Percentiles rank a stretch among this genome's conserved stretches.
These are phyloP conservation scores for Machaerirhynchus nigripectus DNA, from an alignment of 2,113 vertebrate species.

Conservation along the genomic window DNA sequence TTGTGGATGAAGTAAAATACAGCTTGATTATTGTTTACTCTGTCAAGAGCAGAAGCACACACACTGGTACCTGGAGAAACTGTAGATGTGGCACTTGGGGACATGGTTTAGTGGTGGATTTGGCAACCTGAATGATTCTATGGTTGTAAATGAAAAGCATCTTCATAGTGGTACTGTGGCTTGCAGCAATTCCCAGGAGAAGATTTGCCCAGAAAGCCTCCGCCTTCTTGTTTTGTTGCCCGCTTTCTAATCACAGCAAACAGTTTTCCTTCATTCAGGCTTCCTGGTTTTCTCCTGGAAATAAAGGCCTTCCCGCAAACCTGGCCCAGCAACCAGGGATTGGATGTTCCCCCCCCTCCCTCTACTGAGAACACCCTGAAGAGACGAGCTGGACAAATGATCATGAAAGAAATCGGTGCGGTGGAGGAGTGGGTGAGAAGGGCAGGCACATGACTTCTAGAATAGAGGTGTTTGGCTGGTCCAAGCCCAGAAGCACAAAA, in stretches of 20 bases:
- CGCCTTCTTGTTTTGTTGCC: neutral
- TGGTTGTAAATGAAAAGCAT: neutral
- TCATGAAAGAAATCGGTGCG: accelerated
- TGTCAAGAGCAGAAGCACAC: neutral
- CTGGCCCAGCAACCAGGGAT: neutral
- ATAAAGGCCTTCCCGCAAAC: neutral
- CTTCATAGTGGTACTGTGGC: neutral
- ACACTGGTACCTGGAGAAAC: neutral
- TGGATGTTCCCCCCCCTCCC: neutral
- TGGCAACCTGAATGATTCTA: neutral
- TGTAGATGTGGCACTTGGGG: neutral
- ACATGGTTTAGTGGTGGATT: neutral
- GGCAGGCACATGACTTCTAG: neutral
- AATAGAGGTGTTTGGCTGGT: neutral
- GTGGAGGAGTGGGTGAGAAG: neutral
- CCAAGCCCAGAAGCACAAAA: neutral
- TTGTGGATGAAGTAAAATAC: neutral
- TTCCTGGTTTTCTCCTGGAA: neutral
- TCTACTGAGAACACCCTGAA: neutral
- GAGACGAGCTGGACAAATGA: neutral
- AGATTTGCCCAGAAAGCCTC: neutral
- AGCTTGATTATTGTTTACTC: neutral
- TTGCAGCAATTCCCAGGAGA: neutral
- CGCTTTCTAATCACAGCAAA: neutral
- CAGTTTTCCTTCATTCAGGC: neutral